Evolutionary conservation across 1,140 invertebrate genomes (phyloP), one percentile per base, ranked within the genome.

Genomic region (Leptoteleia sp.): DNA sequence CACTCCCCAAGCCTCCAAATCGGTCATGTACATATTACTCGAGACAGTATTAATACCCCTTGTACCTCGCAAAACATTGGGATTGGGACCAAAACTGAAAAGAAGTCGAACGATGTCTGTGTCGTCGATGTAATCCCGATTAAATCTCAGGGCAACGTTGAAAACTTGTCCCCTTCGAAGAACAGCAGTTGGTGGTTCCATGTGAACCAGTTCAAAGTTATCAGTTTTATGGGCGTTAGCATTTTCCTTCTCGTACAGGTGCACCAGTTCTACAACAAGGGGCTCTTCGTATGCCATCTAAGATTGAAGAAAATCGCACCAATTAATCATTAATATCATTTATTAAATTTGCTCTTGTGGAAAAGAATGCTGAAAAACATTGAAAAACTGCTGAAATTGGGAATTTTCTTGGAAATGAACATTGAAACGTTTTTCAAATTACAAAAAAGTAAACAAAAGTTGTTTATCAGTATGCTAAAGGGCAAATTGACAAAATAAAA

Each of bases 131-230:
- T 88, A 88, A 0, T 86, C 85, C 3, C 87, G 81, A 25, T 88
- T 85, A 71, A 92, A 91, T 59, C 86, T 85, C n/a, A 92, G 45
- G 0, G 89, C 89, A 5, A 92, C 35, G 27, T 88, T 89, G 61
- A 93, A 92, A 0, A 84, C 64, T 68, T 92, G 90, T 4, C 92
- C 92, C 27, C 92, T 85, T 55, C 92, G 82, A 4, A 93, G 81
- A 17, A 93, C 87, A 0, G 88, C 80, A 0, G 82, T 89, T 1
- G 88, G 70, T 77, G 84, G 72, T 15, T 88, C 68, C 42, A 90
- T 80, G 4, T 91, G 88, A 3, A 91, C 81, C 13, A 90, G 37
- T 57, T 93, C 92, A 61, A 89, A 93, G 25, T 89, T 88, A 16
- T 86, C 80, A 0, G 92, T 93, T 35, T 85, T 90, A 84, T 93